Conservation (phyloP, 64 coral and sea anemone species). For the Catalaphyllia jardinei region DNA sequence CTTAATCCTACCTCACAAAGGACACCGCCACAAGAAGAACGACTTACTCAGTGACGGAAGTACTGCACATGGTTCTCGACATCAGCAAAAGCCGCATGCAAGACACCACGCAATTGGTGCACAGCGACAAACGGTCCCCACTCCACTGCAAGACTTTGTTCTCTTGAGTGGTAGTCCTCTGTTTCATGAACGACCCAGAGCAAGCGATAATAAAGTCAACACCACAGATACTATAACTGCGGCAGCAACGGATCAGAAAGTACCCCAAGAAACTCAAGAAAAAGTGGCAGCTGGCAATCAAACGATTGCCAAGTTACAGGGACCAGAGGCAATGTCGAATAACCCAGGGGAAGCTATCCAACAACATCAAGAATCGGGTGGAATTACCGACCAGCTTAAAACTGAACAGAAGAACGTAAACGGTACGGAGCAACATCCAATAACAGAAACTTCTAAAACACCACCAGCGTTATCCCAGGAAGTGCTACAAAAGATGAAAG, state of each 20-base stretch:
- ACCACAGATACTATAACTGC: not conserved
- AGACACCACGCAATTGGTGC: constrained; percentile 1
- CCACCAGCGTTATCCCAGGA: not conserved
- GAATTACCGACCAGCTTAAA: not conserved
- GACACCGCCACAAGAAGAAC: not conserved
- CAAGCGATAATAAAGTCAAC: not conserved
- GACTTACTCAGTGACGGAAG: not conserved
- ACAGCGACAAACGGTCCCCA: constrained; percentile 5
- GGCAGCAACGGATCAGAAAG: not conserved
- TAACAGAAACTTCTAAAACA: not conserved
- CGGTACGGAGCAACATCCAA: not conserved
- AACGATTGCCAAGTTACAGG: not conserved
- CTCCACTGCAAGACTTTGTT: constrained; percentile 42
- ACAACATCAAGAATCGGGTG: not conserved
- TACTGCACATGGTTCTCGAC: not conserved
- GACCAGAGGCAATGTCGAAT: not conserved
- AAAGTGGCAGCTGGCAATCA: not conserved
- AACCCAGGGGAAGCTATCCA: not conserved
- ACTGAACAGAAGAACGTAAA: not conserved
- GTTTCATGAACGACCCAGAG: constrained; percentile 18
- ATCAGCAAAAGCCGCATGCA: not conserved
- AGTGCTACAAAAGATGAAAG: not conserved
- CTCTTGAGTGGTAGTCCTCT: constrained; percentile 30
- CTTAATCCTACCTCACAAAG: not conserved
- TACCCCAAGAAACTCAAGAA: not conserved